Evolutionary conservation across 2,888 invertebrate genomes (phyloP).

Genomic region (Macaria notata): DNA sequence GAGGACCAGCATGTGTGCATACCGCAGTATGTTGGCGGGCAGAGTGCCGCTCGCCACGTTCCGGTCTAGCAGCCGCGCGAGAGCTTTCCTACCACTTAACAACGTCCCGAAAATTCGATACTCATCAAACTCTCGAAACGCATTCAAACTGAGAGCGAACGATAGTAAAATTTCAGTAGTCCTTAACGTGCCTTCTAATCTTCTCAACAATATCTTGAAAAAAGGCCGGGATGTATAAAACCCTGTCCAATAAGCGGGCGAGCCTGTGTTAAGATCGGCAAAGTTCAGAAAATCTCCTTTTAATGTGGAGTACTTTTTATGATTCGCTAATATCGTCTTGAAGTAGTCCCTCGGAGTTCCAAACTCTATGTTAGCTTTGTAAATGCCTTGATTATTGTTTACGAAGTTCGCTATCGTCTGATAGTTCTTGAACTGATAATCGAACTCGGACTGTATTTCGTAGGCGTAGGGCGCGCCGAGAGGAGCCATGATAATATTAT

Average conservation of each 20-base stretch:
- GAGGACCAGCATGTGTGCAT: slow-evolving; percentile 87
- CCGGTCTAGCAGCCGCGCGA: slow-evolving; percentile 96
- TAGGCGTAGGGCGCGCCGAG: slow-evolving; percentile 96
- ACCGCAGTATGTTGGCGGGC: slow-evolving; percentile 91
- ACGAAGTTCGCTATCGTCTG: slow-evolving; percentile 93
- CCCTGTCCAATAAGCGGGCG: slow-evolving; percentile 97
- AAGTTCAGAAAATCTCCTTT: slow-evolving; percentile 98
- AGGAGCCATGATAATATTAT: slow-evolving; percentile 95
- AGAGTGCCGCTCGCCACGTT: slow-evolving; percentile 98
- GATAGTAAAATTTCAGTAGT: slow-evolving; percentile 93
- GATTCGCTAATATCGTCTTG: slow-evolving; percentile 83
- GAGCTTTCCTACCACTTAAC: slow-evolving; percentile 86
- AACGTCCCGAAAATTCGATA: slow-evolving; percentile 73
- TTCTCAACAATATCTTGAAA: slow-evolving; percentile 90
- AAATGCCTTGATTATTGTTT: slow-evolving; percentile 87
- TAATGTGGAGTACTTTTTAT: slow-evolving; percentile 84
- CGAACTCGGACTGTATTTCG: slow-evolving; percentile 93
- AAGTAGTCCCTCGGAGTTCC: slow-evolving; percentile 96
- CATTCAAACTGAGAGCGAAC: slow-evolving; percentile 86
- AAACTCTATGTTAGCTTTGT: slow-evolving; percentile 89
- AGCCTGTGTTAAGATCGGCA: slow-evolving; percentile 92
- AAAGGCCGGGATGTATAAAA: slow-evolving; percentile 95
- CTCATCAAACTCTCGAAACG: slow-evolving; percentile 77
- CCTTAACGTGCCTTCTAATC: slow-evolving; percentile 90
- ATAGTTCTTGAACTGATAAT: slow-evolving; percentile 96